Evolutionary conservation across 2,113 vertebrate species (phyloP), one percentile per base, ranked within the genome.

Genomic region (Lophochroa leadbeateri): DNA sequence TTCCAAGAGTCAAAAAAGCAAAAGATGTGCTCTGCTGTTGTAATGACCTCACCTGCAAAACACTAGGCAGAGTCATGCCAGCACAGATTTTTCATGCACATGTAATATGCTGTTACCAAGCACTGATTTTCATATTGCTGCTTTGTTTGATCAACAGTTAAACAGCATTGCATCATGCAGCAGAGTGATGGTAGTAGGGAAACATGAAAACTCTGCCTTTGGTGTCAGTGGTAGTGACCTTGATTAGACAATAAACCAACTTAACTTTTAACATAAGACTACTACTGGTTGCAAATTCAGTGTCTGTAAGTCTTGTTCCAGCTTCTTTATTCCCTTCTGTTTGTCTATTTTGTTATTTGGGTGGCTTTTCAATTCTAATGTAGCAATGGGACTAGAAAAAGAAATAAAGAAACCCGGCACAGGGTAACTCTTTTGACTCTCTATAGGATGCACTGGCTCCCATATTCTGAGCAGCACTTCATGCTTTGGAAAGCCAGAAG

Each of bases 21-120:
- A 70, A 86, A 69, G 67, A 11, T 29, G 41, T 64, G 77, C 35
- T 85, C 71, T 52, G 60, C 50, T 68, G 6, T 9, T 69, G 85
- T 29, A 29, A 55, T 79, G 85, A 88, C 76, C 46, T 95, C 78
- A 67, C 86, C 92, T 87, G 86, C 84, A 84, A 89, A 95, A n/a
- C 74, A 84, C 80, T 87, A 67, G 18, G 2, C 27, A 41, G n/a
- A 76, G 55, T 27, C 43, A 67, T 29, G 89, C 76, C 89, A 92
- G 90, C 82, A 75, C 46, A 71, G 67, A 92, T 92, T 89, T 80
- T 72, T 95, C 63, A 50, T 85, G 88, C n/a, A 28, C 43, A 55
- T 77, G 70, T 28, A 83, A 53, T 35, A 55, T 9, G 13, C 43
- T 44, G 21, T 87, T 78, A 50, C 71, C 65, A 79, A 88, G 61